These are phyloP conservation scores for Nycticorax nycticorax DNA, from an alignment of 2,113 vertebrate species.

Conservation along the genomic window DNA sequence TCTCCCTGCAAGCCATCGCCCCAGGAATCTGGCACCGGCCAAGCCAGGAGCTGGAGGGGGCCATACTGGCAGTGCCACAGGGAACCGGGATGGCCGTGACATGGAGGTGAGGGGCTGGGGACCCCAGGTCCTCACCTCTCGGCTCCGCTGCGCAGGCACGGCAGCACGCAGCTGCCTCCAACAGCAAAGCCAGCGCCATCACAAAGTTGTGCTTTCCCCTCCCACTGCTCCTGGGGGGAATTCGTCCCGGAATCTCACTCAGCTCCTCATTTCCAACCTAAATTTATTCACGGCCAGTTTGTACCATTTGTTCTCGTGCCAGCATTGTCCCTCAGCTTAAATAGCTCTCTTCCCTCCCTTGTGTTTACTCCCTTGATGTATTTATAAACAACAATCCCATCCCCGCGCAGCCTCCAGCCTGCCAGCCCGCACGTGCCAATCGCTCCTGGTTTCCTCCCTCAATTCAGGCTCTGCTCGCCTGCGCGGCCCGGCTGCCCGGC, in stretches of 20 bases:
- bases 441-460: not conserved
- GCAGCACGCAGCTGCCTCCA: not conserved
- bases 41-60: not conserved
- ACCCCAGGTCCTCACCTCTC: not conserved
- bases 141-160: fast-evolving
- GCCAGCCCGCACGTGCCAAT: constrained; percentile 41
- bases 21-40: not conserved
- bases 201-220: not conserved
- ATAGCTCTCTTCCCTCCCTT: constrained; percentile 56
- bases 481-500: not conserved
- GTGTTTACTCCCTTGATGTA: constrained; percentile 65
- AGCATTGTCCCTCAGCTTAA: constrained; percentile 62
- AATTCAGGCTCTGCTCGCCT: not conserved
- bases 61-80: fast-evolving
- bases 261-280: constrained; percentile 7
- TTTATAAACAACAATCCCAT: constrained; percentile 64
- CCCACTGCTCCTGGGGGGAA: not conserved
- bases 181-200: not conserved
- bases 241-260: not conserved
- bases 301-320: constrained; percentile 52
- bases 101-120: not conserved
- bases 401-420: constrained; percentile 13
- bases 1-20: not conserved
- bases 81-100: not conserved
- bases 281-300: constrained; percentile 58